Evolutionary conservation across 2,113 vertebrate genomes (phyloP).

Genomic region (Oncorhynchus kisutch): DNA sequence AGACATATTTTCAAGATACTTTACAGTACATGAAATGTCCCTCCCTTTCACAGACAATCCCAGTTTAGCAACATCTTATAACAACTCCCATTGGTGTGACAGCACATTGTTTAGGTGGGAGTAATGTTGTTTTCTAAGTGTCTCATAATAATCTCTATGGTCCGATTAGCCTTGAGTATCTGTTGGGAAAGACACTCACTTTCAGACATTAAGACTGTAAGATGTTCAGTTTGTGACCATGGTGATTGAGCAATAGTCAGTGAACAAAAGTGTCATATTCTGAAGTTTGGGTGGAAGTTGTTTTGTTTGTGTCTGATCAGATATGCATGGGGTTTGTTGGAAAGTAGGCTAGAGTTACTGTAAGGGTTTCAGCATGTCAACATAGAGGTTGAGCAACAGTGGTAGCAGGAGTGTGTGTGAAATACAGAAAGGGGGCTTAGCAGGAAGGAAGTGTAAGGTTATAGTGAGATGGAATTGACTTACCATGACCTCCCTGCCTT

Average conservation of each 20-base stretch:
- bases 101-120: constrained; percentile 16
- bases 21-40: not conserved
- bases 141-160: not conserved
- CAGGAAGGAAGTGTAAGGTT: too few relatives aligned
- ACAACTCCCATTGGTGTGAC: constrained; percentile 39
- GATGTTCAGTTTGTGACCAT: too few relatives aligned
- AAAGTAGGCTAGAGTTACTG: constrained; percentile 25
- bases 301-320: constrained; percentile 15
- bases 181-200: too few relatives aligned
- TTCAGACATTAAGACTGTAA: too few relatives aligned
- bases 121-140: constrained; percentile 26
- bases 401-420: not conserved
- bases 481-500: too few relatives aligned
- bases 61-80: constrained; percentile 9
- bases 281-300: not conserved
- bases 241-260: not conserved
- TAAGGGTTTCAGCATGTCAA: not conserved
- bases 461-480: too few relatives aligned
- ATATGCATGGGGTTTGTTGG: constrained; percentile 20
- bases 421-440: too few relatives aligned
- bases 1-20: not conserved
- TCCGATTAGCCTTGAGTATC: too few relatives aligned
- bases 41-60: constrained; percentile 51
- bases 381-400: constrained; percentile 6
- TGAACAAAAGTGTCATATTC: not conserved